phyloP scores from a whole-genome alignment of 1,140 invertebrate genomes.

The Pseudomyrmex dendroicus region DNA sequence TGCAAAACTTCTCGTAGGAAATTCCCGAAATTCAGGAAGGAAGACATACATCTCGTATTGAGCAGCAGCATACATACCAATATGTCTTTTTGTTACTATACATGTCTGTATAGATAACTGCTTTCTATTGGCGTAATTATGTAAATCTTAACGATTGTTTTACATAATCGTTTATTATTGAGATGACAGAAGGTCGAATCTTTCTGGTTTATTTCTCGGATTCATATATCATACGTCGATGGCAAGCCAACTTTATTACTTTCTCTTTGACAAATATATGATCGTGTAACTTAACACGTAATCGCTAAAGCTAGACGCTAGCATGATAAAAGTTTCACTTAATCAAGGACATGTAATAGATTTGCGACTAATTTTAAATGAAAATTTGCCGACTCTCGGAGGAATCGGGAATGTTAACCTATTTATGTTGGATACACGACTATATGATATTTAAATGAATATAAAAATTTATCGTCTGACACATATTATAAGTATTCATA shows the following conservation, averaged over 20 bases:
- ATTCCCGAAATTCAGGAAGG: constrained; percentile 52
- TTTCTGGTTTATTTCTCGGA: no score
- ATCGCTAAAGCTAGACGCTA: background rate
- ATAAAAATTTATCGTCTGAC: background rate
- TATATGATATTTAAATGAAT: background rate
- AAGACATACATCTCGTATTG: constrained; percentile 29
- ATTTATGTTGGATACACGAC: background rate
- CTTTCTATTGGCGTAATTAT: background rate
- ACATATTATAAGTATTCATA: background rate
- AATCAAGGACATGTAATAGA: constrained; percentile 37
- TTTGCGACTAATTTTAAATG: constrained; percentile 50
- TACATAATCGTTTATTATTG: background rate
- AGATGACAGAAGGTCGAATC: background rate
- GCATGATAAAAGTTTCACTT: constrained; percentile 35
- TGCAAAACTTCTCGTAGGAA: constrained; percentile 62
- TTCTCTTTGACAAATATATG: background rate
- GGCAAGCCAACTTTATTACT: constrained; percentile 22
- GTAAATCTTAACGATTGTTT: constrained; percentile 17
- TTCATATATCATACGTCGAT: no score
- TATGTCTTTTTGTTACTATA: background rate
- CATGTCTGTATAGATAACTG: background rate
- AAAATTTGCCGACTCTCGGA: constrained; percentile 1
- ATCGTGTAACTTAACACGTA: constrained; percentile 1
- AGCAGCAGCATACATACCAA: no score
- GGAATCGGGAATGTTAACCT: background rate